A percentile compares a stretch with the other conserved stretches of the same genome.
Evolutionary conservation across 1,140 invertebrate species (phyloP).

Genomic region (Eurosta solidaginis): DNA sequence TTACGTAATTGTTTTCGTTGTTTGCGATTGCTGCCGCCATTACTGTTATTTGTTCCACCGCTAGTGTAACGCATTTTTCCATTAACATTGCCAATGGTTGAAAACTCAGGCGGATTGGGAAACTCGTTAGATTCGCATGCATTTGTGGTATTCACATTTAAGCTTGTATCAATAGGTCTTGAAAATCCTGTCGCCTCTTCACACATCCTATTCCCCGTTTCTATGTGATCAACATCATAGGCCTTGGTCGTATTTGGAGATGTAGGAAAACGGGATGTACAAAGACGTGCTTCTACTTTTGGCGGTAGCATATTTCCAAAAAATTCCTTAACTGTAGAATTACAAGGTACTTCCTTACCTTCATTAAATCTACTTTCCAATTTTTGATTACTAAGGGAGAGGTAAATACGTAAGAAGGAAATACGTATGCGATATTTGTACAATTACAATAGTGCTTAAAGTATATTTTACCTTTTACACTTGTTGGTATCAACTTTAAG

Average conservation of each 20-base stretch:
- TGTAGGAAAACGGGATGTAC: slow-evolving; percentile 9
- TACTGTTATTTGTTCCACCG: slow-evolving; percentile 17
- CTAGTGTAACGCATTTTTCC: slow-evolving; percentile 30
- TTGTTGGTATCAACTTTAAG: slow-evolving; percentile 23
- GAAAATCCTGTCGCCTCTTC: slow-evolving; percentile 32
- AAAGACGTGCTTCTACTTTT: slow-evolving; percentile 56
- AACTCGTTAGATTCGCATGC: not conserved
- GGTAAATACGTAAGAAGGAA: too few relatives aligned
- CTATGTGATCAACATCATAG: not conserved
- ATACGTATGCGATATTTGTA: too few relatives aligned
- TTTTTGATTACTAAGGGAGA: not conserved
- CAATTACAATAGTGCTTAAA: too few relatives aligned
- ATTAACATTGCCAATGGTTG: slow-evolving; percentile 36
- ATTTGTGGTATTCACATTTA: not conserved
- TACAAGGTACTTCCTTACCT: not conserved
- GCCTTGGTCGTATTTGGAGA: not conserved
- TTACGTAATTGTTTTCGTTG: slow-evolving; percentile 45
- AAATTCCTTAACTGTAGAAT: slow-evolving; percentile 48
- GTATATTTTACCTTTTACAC: not conserved
- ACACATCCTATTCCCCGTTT: not conserved
- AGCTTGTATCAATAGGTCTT: slow-evolving; percentile 46
- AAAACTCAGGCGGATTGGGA: not conserved
- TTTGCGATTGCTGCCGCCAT: slow-evolving; percentile 33
- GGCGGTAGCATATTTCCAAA: slow-evolving; percentile 57
- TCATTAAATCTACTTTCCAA: slow-evolving; percentile 21